Percentiles rank a stretch among this genome's conserved stretches.
These are phyloP conservation scores for Yponomeuta cagnagella DNA, from an alignment of 2,888 invertebrate genomes.

Conservation along the genomic window DNA sequence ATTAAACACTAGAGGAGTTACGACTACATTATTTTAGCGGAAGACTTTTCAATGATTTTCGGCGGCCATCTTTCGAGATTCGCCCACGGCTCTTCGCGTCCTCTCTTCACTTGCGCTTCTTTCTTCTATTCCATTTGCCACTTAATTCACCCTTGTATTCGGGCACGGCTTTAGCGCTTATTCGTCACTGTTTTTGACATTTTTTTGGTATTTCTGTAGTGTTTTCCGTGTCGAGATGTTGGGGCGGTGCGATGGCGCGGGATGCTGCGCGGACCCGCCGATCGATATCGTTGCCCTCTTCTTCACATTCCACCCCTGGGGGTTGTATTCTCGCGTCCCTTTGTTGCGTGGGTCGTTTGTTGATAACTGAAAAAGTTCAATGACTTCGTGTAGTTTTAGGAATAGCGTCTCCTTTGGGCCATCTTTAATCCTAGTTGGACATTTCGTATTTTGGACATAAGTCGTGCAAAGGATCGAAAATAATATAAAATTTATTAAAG, in stretches of 20 bases:
- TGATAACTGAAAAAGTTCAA: not conserved
- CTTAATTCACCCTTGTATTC: not conserved
- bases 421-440: too few species aligned
- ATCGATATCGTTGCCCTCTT: constrained; percentile 46
- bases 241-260: constrained; percentile 38
- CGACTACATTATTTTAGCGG: constrained; percentile 40
- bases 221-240: constrained; percentile 38
- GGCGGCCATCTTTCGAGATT: constrained; percentile 49
- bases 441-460: too few species aligned
- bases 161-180: not conserved
- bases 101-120: not conserved
- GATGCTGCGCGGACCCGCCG: constrained; percentile 48
- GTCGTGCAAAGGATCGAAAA: too few species aligned
- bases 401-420: too few species aligned
- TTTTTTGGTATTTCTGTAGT: constrained; percentile 33
- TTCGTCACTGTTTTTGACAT: constrained; percentile 36
- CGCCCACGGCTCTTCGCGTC: not conserved
- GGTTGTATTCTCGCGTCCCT: not conserved
- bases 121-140: not conserved
- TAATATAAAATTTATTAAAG: too few species aligned
- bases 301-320: not conserved
- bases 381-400: too few species aligned
- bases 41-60: constrained; percentile 18
- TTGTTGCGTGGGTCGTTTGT: not conserved
- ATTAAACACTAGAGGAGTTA: constrained; percentile 32